Percentiles rank a stretch among this genome's conserved stretches.
These are phyloP conservation scores for Cairina moschata DNA, from an alignment of 2,113 vertebrate species.

Conservation along the genomic window DNA sequence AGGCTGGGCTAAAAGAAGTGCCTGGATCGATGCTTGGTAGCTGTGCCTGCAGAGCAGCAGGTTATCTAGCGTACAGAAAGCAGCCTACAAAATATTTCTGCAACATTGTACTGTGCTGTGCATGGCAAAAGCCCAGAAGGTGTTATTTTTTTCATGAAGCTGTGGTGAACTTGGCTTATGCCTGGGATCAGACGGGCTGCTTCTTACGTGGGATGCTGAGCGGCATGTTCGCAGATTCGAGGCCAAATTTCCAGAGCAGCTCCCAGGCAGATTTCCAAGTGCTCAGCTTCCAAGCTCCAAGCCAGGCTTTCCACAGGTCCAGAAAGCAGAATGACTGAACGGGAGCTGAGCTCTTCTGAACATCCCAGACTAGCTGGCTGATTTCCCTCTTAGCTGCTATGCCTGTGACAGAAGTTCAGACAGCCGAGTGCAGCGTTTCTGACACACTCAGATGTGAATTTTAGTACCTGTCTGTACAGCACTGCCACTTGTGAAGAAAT, in stretches of 20 bases:
- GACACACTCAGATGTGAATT: background rate
- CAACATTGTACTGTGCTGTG: background rate
- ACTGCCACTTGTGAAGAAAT: background rate
- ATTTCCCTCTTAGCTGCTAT: background rate
- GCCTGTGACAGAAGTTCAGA: background rate
- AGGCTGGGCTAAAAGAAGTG: background rate
- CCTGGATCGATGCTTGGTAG: background rate
- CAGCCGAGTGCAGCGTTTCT: background rate
- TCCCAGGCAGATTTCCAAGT: background rate
- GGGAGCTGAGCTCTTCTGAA: background rate
- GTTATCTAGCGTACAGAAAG: background rate
- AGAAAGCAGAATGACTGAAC: fast-evolving
- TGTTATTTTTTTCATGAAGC: constrained; percentile 46
- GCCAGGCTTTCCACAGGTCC: background rate
- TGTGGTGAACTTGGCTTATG: constrained; percentile 23
- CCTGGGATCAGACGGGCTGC: background rate
- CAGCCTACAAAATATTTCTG: constrained; percentile 41
- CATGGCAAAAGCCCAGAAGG: background rate
- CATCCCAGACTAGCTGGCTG: background rate
- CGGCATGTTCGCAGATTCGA: constrained; percentile 7
- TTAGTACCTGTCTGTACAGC: background rate
- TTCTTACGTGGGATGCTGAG: background rate
- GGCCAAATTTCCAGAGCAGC: background rate
- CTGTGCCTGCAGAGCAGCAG: background rate
- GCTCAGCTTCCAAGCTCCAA: background rate